Evolutionary conservation across 2,888 invertebrate species (phyloP), one percentile per base, ranked within the genome.

Genomic region (Scotopteryx bipunctaria): DNA sequence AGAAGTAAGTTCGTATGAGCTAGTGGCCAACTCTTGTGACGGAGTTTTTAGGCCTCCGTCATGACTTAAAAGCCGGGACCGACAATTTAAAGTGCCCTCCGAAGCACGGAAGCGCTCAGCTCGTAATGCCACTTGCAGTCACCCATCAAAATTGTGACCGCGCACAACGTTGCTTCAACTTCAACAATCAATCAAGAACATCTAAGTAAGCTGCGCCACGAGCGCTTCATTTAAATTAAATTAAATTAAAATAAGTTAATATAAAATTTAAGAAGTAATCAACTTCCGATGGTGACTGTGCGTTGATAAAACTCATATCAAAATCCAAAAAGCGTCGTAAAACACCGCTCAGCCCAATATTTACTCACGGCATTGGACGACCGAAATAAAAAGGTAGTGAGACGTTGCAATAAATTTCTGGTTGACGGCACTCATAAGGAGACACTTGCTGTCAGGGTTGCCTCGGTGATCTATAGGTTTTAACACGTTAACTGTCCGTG

Each of bases 331-430:
- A 16, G n/a, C 25, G 13, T 11, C 19, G 38, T 53, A 47, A 53
- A 53, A 21, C 27, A 27, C 27, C 14, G 40, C 33, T 42, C 40
- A 5, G 11, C 16, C 40, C 21, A 38, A 53, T 47, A 53, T 53
- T 48, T 53, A 53, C 53, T 46, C 42, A 27, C 27, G 19, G 35
- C 47, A 35, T 42, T 8, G 25, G 37, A 31, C 33, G 23, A 17
- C 41, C 42, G 35, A 31, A 42, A 52, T 42, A 46, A 52, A 52
- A 52, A 42, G 42, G 49, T 42, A 48, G 53, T 53, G 37, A 53
- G 53, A 48, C 53, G 27, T 53, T 40, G 40, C 38, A 23, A 33
- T 53, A 53, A 47, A 53, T 53, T 53, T 17, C 5, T 11, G 25
- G 25, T 29, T 53, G 43, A 48, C 43, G 53, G 44, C 47, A 40